Evolutionary conservation across 2,888 invertebrate genomes (phyloP).

Genomic region (Imbricaverruca yamaguchii): DNA sequence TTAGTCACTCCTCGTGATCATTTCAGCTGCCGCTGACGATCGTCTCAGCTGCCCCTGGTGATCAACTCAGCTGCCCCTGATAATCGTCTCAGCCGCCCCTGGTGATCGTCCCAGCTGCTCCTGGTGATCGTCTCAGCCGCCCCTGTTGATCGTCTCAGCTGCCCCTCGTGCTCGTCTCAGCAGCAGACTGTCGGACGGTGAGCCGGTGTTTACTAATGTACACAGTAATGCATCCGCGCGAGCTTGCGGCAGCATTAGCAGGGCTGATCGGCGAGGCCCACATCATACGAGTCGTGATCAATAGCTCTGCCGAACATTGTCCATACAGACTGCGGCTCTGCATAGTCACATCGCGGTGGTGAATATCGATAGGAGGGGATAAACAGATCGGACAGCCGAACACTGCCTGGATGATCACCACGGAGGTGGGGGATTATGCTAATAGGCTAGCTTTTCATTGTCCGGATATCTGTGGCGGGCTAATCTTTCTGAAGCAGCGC

Average conservation of each 20-base stretch:
- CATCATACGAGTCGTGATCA: neutral
- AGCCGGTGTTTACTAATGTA: neutral
- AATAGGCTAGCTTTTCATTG: neutral
- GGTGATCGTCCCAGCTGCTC: too few species aligned
- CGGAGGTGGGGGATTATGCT: neutral
- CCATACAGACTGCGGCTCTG: neutral
- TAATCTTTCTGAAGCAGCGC: too few species aligned
- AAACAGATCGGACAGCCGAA: neutral
- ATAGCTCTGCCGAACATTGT: neutral
- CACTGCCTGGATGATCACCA: neutral
- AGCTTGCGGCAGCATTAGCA: neutral
- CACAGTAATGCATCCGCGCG: constrained; percentile 8
- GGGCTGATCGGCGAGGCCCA: neutral
- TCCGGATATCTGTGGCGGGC: neutral
- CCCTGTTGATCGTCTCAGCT: too few species aligned
- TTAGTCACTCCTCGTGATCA: too few species aligned
- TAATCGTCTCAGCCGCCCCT: too few species aligned
- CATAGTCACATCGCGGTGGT: neutral
- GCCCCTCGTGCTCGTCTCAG: too few species aligned
- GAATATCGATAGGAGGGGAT: neutral
- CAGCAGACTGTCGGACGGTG: too few species aligned
- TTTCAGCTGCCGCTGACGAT: too few species aligned
- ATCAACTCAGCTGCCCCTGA: too few species aligned
- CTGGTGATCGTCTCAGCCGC: too few species aligned
- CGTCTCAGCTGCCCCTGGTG: too few species aligned